Base-by-base conservation (phyloP, 2,888 invertebrate species). In the Germaria angustata region DNA sequence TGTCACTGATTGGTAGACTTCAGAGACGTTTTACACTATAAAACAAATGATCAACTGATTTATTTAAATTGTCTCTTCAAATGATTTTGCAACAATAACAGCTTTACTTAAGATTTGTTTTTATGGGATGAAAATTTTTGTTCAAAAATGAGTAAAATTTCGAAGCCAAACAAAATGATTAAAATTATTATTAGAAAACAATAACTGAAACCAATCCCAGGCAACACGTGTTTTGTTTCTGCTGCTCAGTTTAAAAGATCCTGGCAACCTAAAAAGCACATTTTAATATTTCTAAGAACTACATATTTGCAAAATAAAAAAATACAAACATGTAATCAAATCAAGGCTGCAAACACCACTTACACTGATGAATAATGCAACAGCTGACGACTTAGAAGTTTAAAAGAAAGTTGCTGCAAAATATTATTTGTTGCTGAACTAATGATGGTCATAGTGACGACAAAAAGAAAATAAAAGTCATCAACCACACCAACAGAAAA, bases 331-430 rank as follows among this genome's bases (percentile, higher is more conserved):
- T 51, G 4, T 46, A 59, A 41, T 49, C 9, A 72, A 79, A 72
- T 44, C 41, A 71, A 65, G 15, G 32, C 28, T 53, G 34, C n/a
- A 49, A 59, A 66, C n/a, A n/a, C n/a, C n/a, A n/a, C n/a, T n/a
- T n/a, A 44, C 2, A 20, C 41, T 34, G 13, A 55, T 11, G 15
- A 15, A 53, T 41, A 61, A 68, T 22, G 61, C 61, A 81, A 73
- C 61, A 63, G 68, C 69, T 65, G 65, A 78, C n/a, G 24, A 41
- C 41, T 41, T 2, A 57, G 63, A 73, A 79, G 44, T 75, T 79
- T 41, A n/a, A 51, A 59, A 59, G 9, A 22, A 4, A 46, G 22
- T 34, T 6, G 34, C 13, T 11, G 6, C 46, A 41, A 17, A 59
- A 22, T 22, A 34, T 2, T 32, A 34, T 28, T 49, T 76, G 49